These are phyloP conservation scores for Geotria australis DNA, from an alignment of 2,797 vertebrate species.

Conservation along the genomic window DNA sequence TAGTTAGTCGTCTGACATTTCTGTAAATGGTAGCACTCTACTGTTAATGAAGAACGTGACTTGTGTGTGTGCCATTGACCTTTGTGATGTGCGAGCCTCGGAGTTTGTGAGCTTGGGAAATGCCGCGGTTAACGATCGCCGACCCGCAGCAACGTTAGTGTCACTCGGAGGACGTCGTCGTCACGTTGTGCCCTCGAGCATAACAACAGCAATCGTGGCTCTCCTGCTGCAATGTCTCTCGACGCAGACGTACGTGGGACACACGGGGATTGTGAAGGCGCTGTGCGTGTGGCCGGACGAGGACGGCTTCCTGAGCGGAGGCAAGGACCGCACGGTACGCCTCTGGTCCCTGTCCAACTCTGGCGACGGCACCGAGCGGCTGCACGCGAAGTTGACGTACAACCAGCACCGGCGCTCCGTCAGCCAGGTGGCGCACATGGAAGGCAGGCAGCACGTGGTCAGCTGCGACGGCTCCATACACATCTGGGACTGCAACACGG, in stretches of 20 bases:
- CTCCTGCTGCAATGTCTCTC: not conserved
- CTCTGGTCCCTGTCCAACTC: conserved; percentile 84
- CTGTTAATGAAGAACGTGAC: no score
- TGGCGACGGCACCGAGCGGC: conserved; percentile 54
- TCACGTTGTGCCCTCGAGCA: no score
- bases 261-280: conserved; percentile 49
- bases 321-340: conserved; percentile 76
- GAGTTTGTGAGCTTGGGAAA: no score
- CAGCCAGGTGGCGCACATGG: conserved; percentile 63
- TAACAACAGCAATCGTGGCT: no score
- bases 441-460: conserved; percentile 53
- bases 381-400: conserved; percentile 38
- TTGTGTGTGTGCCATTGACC: no score
- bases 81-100: no score
- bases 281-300: conserved; percentile 46
- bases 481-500: conserved; percentile 83
- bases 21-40: no score
- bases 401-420: conserved; percentile 56
- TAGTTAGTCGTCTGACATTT: no score
- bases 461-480: conserved; percentile 87
- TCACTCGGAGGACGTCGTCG: no score
- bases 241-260: conserved; percentile 54
- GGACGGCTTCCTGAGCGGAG: conserved; percentile 81
- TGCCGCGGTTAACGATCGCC: no score
- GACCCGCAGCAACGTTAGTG: no score